These are phyloP conservation scores for Copsychus sechellarum DNA, from an alignment of 2,113 vertebrate species.

Conservation along the genomic window DNA sequence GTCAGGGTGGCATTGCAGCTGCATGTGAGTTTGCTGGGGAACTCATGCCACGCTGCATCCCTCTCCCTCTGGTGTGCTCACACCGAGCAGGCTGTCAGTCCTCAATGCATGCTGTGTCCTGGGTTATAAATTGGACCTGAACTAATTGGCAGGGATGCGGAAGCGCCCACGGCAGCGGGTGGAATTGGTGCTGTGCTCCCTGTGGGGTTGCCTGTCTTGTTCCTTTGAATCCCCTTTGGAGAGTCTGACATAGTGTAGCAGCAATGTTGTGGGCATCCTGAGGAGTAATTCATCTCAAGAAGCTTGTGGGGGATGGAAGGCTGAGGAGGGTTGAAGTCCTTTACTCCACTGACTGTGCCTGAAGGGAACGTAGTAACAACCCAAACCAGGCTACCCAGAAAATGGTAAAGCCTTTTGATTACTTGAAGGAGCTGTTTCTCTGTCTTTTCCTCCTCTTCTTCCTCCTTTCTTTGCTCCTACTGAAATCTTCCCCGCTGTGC, in stretches of 20 bases:
- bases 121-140: background rate
- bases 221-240: background rate
- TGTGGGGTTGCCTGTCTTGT: background rate
- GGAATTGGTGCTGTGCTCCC: background rate
- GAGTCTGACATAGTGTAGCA: background rate
- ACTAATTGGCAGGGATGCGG: background rate
- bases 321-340: background rate
- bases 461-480: background rate
- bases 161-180: accelerated
- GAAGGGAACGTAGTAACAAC: background rate
- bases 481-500: background rate
- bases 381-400: background rate
- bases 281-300: background rate
- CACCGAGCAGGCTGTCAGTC: background rate
- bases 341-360: background rate
- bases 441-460: background rate
- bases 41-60: accelerated
- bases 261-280: background rate
- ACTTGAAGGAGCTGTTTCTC: background rate
- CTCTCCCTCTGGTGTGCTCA: background rate
- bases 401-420: background rate
- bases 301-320: background rate
- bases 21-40: slow-evolving; percentile 1
- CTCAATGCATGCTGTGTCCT: background rate
- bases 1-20: background rate